Conservation (phyloP, 2,888 invertebrate species). For the Sisyra nigra region DNA sequence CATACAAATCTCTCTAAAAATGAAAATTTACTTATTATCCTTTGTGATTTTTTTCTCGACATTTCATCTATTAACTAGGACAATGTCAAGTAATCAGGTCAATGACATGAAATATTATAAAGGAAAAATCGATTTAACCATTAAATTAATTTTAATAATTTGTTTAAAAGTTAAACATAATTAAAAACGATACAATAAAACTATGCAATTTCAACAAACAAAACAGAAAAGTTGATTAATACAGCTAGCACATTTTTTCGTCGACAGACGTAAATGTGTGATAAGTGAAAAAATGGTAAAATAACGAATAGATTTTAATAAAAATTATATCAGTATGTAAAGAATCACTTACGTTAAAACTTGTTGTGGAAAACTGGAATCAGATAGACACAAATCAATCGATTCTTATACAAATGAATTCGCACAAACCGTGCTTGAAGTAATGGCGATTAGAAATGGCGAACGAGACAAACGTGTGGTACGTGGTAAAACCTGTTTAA, state of each 20-base stretch:
- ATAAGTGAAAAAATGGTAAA: no score
- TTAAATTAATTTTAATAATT: not conserved
- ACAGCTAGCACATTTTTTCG: no score
- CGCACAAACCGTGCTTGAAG: not conserved
- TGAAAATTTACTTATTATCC: no score
- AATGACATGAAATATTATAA: conserved; percentile 4
- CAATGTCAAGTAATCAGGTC: conserved; percentile 8
- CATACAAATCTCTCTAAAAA: conserved; percentile 66
- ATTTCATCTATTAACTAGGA: conserved; percentile 2
- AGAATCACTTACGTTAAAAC: conserved; percentile 26
- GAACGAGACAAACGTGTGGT: conserved; percentile 6
- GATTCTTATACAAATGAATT: conserved; percentile 3
- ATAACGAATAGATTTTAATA: not conserved
- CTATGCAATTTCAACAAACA: not conserved
- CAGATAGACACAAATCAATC: not conserved
- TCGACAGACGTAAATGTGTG: no score
- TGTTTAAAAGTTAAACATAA: not conserved
- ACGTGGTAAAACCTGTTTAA: conserved; percentile 8
- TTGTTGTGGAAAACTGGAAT: conserved; percentile 24
- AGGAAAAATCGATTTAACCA: not conserved
- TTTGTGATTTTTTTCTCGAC: no score
- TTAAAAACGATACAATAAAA: not conserved
- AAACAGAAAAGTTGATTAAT: not conserved
- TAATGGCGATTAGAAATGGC: conserved; percentile 5
- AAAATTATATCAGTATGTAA: conserved; percentile 6